phyloP scores from a whole-genome alignment of 2,113 vertebrate species.

The Odocoileus virginianus region DNA sequence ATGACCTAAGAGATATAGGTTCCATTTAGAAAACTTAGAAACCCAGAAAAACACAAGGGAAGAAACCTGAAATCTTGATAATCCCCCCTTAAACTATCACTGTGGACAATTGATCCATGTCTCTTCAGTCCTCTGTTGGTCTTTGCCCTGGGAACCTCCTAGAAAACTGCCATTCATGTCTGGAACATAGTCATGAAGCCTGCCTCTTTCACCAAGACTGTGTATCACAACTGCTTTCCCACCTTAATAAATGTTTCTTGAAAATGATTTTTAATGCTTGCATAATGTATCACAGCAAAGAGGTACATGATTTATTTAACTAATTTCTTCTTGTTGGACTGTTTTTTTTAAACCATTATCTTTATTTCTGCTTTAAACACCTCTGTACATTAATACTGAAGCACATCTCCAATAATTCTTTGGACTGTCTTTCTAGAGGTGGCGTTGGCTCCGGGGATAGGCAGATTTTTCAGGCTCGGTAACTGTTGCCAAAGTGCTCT shows the following conservation, averaged over 20 bases:
- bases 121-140: not conserved
- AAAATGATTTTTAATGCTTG: conserved; percentile 14
- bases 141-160: not conserved
- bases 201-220: not conserved
- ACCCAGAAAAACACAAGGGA: not conserved
- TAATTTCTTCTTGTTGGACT: conserved; percentile 31
- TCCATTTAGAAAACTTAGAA: not conserved
- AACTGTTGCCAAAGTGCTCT: conserved; percentile 20
- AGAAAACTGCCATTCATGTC: not conserved
- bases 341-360: not conserved
- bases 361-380: not conserved
- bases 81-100: not conserved
- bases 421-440: conserved; percentile 17
- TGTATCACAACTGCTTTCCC: not conserved
- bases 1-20: not conserved
- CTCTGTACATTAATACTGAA: conserved; percentile 2
- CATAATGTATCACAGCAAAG: not conserved
- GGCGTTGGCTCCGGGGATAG: not conserved
- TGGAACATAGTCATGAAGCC: not conserved
- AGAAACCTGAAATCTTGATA: not conserved
- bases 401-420: not conserved
- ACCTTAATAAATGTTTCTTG: conserved; percentile 14
- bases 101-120: too few relatives aligned
- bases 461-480: conserved; percentile 18
- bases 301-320: conserved; percentile 30